Percentiles rank a stretch among this genome's conserved stretches.
These are phyloP conservation scores for Himalopsyche phryganea DNA, from an alignment of 1,140 invertebrate species.

Conservation along the genomic window DNA sequence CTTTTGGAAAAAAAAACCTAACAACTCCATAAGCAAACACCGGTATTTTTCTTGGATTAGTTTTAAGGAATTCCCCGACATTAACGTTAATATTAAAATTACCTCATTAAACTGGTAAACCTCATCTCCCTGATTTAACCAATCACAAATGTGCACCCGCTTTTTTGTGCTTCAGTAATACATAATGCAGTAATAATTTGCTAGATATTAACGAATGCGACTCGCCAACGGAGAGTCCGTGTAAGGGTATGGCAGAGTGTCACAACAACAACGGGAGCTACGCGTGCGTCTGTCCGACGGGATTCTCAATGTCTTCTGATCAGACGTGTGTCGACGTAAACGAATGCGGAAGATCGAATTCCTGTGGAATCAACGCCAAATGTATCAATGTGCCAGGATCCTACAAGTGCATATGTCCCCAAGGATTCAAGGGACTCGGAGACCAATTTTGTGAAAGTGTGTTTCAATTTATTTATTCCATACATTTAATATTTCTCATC, in stretches of 20 bases:
- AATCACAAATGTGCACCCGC: constrained; percentile 27
- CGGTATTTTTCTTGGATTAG: neutral
- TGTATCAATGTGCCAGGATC: constrained; percentile 85
- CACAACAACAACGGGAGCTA: constrained; percentile 71
- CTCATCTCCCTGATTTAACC: constrained; percentile 3
- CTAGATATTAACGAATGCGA: constrained; percentile 36
- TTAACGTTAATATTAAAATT: constrained; percentile 1
- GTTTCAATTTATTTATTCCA: constrained; percentile 41
- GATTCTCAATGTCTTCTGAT: constrained; percentile 60
- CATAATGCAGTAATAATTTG: constrained; percentile 35
- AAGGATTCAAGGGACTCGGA: constrained; percentile 79
- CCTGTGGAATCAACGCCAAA: constrained; percentile 75
- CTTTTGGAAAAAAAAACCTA: too few relatives aligned
- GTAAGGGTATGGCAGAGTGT: constrained; percentile 68
- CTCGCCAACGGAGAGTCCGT: constrained; percentile 52
- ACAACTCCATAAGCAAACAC: too few relatives aligned
- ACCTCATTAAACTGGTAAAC: constrained; percentile 1
- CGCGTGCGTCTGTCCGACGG: constrained; percentile 70
- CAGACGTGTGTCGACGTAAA: constrained; percentile 81
- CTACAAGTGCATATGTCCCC: constrained; percentile 80
- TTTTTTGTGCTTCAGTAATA: constrained; percentile 31
- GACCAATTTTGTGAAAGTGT: constrained; percentile 75
- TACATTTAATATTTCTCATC: constrained; percentile 37
- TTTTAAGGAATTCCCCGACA: neutral
- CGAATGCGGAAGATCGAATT: constrained; percentile 73